Base-by-base conservation (phyloP, 1,140 invertebrate genomes). In the Drosophila asahinai region DNA sequence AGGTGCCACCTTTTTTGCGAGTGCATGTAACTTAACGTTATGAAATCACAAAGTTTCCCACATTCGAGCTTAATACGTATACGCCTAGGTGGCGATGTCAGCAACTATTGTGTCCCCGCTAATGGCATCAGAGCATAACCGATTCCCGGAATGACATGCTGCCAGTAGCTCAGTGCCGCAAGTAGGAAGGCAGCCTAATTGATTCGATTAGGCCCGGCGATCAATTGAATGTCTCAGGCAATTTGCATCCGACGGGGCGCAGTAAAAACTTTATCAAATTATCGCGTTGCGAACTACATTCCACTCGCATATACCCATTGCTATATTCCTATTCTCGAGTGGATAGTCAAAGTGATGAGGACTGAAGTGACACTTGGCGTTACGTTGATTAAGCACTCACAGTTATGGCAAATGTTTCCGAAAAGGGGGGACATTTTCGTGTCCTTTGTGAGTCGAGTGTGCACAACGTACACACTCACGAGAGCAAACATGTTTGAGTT, bases 321-420 rank as follows among this genome's bases (percentile, higher is more conserved):
- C 7, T 11, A 36, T 25, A 15, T 30, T 9, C 12, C 42, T 19
- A 52, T 40, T 48, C 19, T 51, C 65, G 59, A 67, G n/a, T 25
- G 30, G 3, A 43, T 33, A 66, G 66, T 67, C 62, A 36, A 27
- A 54, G 66, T 67, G 66, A 68, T 55, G 67, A 71, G 22, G 38
- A 54, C 67, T 47, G 48, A 17, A 71, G 67, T 71, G 63, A 22
- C 63, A 71, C 49, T 71, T 68, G 38, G 52, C 40, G 63, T 54
- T 71, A 68, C 63, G 67, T 71, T 70, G 66, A 70, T 70, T 71
- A 71, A 71, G 67, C 51, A 57, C 67, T 71, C 38, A 68, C 40
- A 68, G 66, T 71, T 55, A 68, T 22, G 48, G 27, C 27, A 43
- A 43, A 52, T 65, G 36, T 30, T 43, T 38, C n/a, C 14, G 15